Evolutionary conservation across 1,140 invertebrate genomes (phyloP).

Genomic region (Druon quercuslanigerum): DNA sequence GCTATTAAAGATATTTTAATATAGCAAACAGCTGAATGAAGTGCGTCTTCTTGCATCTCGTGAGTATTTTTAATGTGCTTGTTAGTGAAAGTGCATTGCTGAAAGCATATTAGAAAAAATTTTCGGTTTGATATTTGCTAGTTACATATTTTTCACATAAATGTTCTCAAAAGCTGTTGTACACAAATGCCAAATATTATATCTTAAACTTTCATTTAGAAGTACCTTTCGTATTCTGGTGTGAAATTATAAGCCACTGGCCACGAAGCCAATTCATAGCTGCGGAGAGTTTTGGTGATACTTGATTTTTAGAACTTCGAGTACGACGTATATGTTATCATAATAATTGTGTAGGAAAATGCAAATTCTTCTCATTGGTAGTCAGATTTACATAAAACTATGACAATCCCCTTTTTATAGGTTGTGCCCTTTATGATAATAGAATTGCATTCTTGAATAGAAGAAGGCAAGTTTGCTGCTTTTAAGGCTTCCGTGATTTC

Average conservation of each 20-base stretch:
- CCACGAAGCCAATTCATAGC: background rate
- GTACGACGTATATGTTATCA: background rate
- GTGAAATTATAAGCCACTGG: background rate
- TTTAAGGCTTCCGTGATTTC: background rate
- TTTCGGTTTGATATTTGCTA: no score
- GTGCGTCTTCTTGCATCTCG: background rate
- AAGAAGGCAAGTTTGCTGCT: background rate
- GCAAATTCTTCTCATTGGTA: conserved; percentile 32
- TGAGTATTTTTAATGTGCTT: background rate
- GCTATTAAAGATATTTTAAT: no score
- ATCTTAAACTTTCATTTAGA: no score
- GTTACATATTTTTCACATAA: no score
- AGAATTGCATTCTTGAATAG: conserved; percentile 13
- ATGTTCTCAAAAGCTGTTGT: no score
- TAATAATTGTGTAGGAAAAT: background rate
- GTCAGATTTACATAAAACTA: background rate
- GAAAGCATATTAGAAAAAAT: no score
- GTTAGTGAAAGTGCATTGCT: no score
- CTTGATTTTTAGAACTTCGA: background rate
- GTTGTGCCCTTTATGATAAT: conserved; percentile 3
- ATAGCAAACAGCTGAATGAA: no score
- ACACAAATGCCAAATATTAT: no score
- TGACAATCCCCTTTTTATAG: conserved; percentile 11
- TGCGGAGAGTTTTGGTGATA: background rate
- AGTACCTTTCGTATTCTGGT: no score